Evolutionary conservation across 2,888 invertebrate species (phyloP).

Genomic region (Lithophane ornitopus): DNA sequence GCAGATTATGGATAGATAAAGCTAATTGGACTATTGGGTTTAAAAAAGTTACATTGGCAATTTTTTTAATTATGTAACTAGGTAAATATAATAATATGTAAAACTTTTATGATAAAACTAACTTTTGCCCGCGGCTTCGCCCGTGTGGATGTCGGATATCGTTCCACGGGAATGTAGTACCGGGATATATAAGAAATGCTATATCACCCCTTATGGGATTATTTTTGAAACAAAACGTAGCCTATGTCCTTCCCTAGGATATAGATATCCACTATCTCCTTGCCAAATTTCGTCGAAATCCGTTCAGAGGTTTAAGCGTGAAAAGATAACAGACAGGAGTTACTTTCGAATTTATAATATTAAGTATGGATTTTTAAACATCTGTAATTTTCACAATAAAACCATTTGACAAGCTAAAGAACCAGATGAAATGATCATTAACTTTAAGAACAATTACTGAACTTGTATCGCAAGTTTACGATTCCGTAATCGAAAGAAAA

Average conservation of each 20-base stretch:
- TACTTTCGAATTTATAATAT: no score
- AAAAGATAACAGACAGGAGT: no score
- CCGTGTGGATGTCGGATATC: no score
- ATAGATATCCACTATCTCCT: no score
- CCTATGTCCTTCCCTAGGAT: no score
- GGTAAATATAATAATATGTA: not conserved
- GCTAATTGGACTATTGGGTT: not conserved
- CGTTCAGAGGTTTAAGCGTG: no score
- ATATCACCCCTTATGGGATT: no score
- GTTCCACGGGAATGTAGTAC: no score
- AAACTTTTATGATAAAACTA: not conserved
- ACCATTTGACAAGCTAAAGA: not conserved
- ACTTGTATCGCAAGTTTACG: not conserved
- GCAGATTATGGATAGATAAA: not conserved
- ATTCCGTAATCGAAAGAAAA: conserved; percentile 7
- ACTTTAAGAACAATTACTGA: not conserved
- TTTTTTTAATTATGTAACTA: not conserved
- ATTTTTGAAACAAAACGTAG: no score
- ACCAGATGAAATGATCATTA: not conserved
- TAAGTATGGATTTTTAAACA: not conserved
- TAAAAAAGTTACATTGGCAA: not conserved
- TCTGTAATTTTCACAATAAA: not conserved
- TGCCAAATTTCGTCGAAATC: no score
- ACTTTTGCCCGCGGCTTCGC: no score
- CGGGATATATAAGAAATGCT: no score